Evolutionary conservation across 1,140 invertebrate species (phyloP).

Genomic region (Drepana arcuata): DNA sequence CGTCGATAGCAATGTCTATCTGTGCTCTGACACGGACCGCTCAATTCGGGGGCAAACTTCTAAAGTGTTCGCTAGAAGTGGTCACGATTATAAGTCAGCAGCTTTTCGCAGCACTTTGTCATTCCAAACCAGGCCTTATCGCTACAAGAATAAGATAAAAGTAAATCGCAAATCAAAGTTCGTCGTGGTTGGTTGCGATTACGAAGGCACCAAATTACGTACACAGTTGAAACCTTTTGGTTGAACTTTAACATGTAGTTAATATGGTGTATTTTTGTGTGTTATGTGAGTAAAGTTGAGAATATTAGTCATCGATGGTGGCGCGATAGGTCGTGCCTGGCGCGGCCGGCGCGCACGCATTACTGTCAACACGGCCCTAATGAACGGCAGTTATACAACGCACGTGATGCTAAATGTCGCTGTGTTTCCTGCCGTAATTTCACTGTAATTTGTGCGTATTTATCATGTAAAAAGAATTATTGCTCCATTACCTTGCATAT

Average conservation of each 20-base stretch:
- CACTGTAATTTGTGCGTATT: conserved; percentile 66
- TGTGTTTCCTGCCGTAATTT: conserved; percentile 56
- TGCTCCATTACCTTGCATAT: conserved; percentile 33
- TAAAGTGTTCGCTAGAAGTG: conserved; percentile 65
- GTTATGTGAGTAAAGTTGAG: conserved; percentile 9
- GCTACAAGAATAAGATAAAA: conserved; percentile 24
- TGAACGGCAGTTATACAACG: conserved; percentile 62
- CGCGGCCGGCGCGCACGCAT: conserved; percentile 65
- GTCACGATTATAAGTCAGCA: conserved; percentile 49
- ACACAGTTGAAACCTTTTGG: too few relatives aligned
- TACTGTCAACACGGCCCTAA: conserved; percentile 63
- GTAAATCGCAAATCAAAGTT: conserved; percentile 26
- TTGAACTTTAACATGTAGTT: conserved; percentile 5
- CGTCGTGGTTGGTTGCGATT: conserved; percentile 38
- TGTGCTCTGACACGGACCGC: conserved; percentile 55
- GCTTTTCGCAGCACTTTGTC: conserved; percentile 2
- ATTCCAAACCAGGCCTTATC: conserved; percentile 29
- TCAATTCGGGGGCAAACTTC: conserved; percentile 57
- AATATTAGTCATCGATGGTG: conserved; percentile 71
- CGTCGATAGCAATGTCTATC: conserved; percentile 31
- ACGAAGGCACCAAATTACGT: conserved; percentile 17
- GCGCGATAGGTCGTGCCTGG: conserved; percentile 61
- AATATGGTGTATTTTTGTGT: conserved; percentile 15
- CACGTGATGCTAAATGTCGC: conserved; percentile 61
- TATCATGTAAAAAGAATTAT: conserved; percentile 60